These are phyloP conservation scores for Vicugna pacos DNA, from an alignment of 2,113 vertebrate species.

Conservation along the genomic window DNA sequence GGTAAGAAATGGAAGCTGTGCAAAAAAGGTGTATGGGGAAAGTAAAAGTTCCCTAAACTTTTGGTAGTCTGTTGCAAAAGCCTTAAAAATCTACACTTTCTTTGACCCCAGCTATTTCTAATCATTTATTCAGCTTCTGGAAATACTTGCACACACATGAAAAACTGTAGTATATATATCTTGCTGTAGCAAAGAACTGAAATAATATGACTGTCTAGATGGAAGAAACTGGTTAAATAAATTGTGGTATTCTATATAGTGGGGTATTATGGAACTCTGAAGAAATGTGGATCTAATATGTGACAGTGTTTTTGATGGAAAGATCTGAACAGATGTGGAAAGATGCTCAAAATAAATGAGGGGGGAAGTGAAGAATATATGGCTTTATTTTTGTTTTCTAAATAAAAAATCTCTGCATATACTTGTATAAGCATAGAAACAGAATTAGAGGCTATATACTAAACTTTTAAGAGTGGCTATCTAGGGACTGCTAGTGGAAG, in stretches of 20 bases:
- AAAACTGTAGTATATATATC: background rate
- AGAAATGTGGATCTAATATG: background rate
- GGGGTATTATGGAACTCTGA: background rate
- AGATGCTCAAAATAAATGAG: constrained; percentile 5
- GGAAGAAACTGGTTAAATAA: background rate
- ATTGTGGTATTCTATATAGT: background rate
- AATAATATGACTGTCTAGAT: background rate
- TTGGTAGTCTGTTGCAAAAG: background rate
- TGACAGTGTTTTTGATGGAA: background rate
- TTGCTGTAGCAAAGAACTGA: background rate
- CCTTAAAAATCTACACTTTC: background rate
- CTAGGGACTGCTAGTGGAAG: background rate
- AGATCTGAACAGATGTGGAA: background rate
- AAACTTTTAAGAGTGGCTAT: background rate
- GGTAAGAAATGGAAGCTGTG: background rate
- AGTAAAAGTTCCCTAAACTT: background rate
- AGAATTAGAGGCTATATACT: background rate
- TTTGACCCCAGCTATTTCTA: background rate
- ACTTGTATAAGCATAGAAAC: background rate
- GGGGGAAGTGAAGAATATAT: background rate
- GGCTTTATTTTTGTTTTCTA: constrained; percentile 3
- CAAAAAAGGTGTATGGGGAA: background rate
- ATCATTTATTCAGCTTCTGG: background rate
- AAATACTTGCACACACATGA: background rate
- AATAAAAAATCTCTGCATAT: background rate